Conservation (phyloP, 2,113 vertebrate genomes). For the Paracanthobrama guichenoti region DNA sequence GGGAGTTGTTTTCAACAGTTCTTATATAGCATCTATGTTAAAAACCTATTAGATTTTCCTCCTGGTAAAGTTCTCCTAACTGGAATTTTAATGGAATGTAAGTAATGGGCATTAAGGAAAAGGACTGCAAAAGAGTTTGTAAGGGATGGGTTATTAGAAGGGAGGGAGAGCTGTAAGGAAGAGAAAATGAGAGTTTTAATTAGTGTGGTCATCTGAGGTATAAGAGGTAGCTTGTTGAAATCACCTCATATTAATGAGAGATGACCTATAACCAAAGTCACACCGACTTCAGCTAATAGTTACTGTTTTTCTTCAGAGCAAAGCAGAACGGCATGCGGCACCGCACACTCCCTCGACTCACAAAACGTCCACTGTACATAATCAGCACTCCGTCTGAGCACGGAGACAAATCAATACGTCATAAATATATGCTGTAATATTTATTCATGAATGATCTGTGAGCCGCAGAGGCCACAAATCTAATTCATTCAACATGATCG, state of each 20-base stretch:
- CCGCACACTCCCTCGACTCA: not conserved
- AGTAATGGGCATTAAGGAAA: conserved; percentile 18
- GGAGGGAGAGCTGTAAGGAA: not conserved
- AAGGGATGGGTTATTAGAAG: not conserved
- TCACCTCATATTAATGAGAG: conserved; percentile 20
- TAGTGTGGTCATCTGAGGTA: conserved; percentile 18
- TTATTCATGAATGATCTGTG: conserved; percentile 43
- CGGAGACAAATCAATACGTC: conserved; percentile 38
- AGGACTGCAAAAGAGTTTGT: not conserved
- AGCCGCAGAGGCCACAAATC: conserved; percentile 48
- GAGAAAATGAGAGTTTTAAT: conserved; percentile 14
- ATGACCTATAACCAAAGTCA: conserved; percentile 39
- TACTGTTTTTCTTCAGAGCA: not conserved
- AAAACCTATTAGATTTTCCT: conserved; percentile 54
- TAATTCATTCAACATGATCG: conserved; percentile 30
- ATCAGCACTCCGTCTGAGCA: not conserved
- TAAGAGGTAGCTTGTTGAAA: conserved; percentile 35
- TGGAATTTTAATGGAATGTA: conserved; percentile 17
- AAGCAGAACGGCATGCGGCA: not conserved
- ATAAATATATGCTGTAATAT: conserved; percentile 46
- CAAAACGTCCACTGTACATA: not conserved
- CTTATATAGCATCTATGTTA: conserved; percentile 12
- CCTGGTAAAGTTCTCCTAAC: conserved; percentile 9
- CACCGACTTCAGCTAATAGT: conserved; percentile 27
- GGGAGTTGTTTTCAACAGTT: conserved; percentile 30